Percentiles rank a stretch among this genome's conserved stretches.
phyloP scores from a whole-genome alignment of 2,888 invertebrate species.

The Lordiphosa andalusiaca region DNA sequence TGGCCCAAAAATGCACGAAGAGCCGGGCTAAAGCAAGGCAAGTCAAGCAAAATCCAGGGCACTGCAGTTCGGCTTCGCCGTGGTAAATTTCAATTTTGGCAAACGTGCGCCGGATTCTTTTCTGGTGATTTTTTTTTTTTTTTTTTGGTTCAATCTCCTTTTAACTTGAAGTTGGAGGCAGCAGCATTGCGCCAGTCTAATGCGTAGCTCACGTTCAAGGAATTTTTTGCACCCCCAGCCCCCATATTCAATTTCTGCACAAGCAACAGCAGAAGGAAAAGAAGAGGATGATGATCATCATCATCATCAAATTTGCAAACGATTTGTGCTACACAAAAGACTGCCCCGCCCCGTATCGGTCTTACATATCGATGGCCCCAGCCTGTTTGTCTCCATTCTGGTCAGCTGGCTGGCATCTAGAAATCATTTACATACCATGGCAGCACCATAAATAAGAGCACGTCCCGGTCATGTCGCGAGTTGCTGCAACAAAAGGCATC shows the following conservation, averaged over 20 bases:
- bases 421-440: constrained; percentile 39
- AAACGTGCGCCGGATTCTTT: constrained; percentile 49
- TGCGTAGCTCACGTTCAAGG: constrained; percentile 42
- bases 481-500: constrained; percentile 47
- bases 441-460: constrained; percentile 24
- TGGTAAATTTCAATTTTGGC: constrained; percentile 57
- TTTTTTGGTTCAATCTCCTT: not conserved
- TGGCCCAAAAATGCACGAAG: constrained; percentile 5
- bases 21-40: not conserved
- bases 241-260: too few relatives aligned
- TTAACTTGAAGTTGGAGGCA: constrained; percentile 4
- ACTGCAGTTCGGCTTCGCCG: constrained; percentile 36
- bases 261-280: too few relatives aligned
- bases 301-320: too few relatives aligned
- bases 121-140: constrained; percentile 2
- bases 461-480: constrained; percentile 4
- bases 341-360: too few relatives aligned
- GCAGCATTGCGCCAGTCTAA: constrained; percentile 11
- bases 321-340: too few relatives aligned
- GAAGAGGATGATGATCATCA: too few relatives aligned
- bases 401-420: constrained; percentile 21
- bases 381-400: not conserved
- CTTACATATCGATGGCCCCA: not conserved
- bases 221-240: constrained; percentile 9
- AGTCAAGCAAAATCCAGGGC: constrained; percentile 3